These are phyloP conservation scores for Nephrotoma flavescens DNA, from an alignment of 2,888 invertebrate species.

Conservation along the genomic window DNA sequence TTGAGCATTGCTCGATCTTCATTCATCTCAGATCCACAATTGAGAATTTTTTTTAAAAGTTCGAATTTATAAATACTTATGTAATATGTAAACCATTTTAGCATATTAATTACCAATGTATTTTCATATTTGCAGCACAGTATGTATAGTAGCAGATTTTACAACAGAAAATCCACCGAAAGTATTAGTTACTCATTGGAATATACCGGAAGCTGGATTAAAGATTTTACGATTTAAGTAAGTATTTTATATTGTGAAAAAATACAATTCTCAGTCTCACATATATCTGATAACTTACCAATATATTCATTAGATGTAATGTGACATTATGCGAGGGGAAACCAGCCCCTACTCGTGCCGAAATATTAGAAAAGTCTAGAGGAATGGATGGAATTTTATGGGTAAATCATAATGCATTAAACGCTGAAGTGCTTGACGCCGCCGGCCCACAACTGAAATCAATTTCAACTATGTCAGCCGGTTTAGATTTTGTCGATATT, in stretches of 20 bases:
- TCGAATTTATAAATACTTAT: too few species aligned
- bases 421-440: slow-evolving; percentile 11
- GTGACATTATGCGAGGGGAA: slow-evolving; percentile 10
- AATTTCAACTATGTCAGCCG: slow-evolving; percentile 65
- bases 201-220: slow-evolving; percentile 48
- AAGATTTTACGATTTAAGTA: slow-evolving; percentile 41
- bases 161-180: slow-evolving; percentile 23
- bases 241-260: not conserved
- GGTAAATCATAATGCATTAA: slow-evolving; percentile 10
- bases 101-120: too few species aligned
- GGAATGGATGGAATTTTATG: slow-evolving; percentile 15
- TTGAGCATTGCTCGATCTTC: too few species aligned
- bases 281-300: not conserved
- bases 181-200: slow-evolving; percentile 56
- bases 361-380: slow-evolving; percentile 10
- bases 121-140: not conserved
- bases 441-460: slow-evolving; percentile 45
- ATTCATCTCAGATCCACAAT: too few species aligned
- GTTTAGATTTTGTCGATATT: slow-evolving; percentile 62
- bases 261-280: not conserved
- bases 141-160: not conserved
- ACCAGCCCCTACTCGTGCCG: slow-evolving; percentile 7
- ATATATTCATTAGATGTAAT: slow-evolving; percentile 6
- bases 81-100: too few species aligned
- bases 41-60: too few species aligned